These are phyloP conservation scores for Andrena haemorrhoa DNA, from an alignment of 2,888 invertebrate genomes.

Conservation along the genomic window DNA sequence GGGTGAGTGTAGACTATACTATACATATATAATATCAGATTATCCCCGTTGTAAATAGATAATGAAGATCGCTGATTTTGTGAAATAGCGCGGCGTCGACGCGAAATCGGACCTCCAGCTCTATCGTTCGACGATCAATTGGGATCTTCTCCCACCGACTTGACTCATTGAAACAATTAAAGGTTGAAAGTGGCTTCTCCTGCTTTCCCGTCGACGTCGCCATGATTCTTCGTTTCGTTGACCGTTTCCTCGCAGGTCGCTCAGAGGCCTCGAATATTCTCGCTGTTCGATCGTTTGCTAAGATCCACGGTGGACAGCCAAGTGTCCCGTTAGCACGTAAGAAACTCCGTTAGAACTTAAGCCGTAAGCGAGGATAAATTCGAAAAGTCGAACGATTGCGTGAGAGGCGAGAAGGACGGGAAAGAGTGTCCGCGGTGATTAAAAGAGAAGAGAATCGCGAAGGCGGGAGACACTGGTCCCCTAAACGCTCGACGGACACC, in stretches of 20 bases:
- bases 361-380: conserved; percentile 40
- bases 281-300: conserved; percentile 69
- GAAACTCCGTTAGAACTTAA: conserved; percentile 54
- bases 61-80: conserved; percentile 53
- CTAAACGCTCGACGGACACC: conserved; percentile 22
- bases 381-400: conserved; percentile 11
- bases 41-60: conserved; percentile 61
- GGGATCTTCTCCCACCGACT: no score
- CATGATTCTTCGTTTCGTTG: conserved; percentile 62
- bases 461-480: background rate
- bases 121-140: no score
- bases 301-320: conserved; percentile 59
- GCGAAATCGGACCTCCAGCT: background rate
- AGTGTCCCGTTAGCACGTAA: conserved; percentile 47
- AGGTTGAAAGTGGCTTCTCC: background rate
- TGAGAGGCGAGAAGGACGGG: background rate
- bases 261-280: conserved; percentile 68
- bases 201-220: conserved; percentile 2
- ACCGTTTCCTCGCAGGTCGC: conserved; percentile 67
- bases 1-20: conserved; percentile 39
- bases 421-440: background rate
- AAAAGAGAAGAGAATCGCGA: conserved; percentile 3
- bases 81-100: conserved; percentile 25
- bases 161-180: background rate
- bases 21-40: conserved; percentile 23